Conservation (phyloP, 2,888 invertebrate species). For the Exephanes ischioxanthus region DNA sequence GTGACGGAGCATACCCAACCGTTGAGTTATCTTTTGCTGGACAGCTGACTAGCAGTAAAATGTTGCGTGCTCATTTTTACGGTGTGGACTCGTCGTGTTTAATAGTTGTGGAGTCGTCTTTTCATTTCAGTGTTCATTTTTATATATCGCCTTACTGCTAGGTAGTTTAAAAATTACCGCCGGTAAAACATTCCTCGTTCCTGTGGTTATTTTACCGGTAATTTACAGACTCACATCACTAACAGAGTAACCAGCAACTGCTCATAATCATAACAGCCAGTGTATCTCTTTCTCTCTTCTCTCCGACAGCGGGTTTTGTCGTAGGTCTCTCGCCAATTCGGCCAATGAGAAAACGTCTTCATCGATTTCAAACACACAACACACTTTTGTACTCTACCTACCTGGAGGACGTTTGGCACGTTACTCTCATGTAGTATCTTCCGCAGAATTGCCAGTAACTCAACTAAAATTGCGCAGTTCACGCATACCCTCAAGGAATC, state of each 20-base stretch:
- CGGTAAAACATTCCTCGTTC: background rate
- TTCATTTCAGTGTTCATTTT: too few species aligned
- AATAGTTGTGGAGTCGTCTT: too few species aligned
- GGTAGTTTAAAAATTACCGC: too few species aligned
- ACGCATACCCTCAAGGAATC: background rate
- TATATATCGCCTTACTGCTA: too few species aligned
- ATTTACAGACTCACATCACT: background rate
- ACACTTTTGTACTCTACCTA: background rate
- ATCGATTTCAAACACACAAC: conserved; percentile 35
- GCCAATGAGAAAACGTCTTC: conserved; percentile 14
- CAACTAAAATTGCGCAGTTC: background rate
- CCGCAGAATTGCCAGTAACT: background rate
- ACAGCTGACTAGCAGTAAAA: background rate
- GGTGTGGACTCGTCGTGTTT: too few species aligned
- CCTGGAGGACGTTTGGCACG: conserved; percentile 37
- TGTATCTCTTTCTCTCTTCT: background rate
- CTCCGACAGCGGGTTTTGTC: background rate
- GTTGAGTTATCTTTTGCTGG: too few species aligned
- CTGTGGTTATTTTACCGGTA: background rate
- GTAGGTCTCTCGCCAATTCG: background rate
- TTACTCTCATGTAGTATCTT: conserved; percentile 9
- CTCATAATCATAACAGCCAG: background rate
- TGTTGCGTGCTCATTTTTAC: background rate
- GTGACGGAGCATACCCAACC: too few species aligned
- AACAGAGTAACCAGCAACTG: background rate